Base-by-base conservation (phyloP, 2,797 vertebrate species). In the Cuniculus paca region DNA sequence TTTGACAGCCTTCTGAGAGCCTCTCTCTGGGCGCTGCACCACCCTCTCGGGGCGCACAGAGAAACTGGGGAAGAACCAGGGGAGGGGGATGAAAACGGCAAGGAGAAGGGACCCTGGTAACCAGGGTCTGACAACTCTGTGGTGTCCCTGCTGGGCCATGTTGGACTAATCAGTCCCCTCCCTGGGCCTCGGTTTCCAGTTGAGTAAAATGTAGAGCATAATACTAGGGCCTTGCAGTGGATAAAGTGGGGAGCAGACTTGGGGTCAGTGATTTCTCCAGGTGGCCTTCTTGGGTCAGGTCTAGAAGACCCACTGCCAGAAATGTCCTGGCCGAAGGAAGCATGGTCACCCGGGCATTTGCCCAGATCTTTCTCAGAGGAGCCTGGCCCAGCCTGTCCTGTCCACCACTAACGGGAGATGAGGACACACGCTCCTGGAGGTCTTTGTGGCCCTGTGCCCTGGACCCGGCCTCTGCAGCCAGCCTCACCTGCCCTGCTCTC, bases 1-100 rank as follows among this genome's bases (percentile, higher is more conserved):
- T 87, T 94, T 96, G 94, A 96, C 94, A 94, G 95, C 93, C 78
- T 95, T 95, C 94, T 93, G 93, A 96, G 96, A 90, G 81, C 91
- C 83, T 97, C 97, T 95, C 96, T 90, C 94, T 94, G 77, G 72
- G 88, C 60, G 91, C 85, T 85, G 39, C 65, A 72, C 63, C 75
- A 81, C 86, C 90, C 96, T 95, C 93, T 82, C n/a, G 77, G 92
- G 92, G 87, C 31, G 1, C 19, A 6, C 19, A 3, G 24, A 78
- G 93, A 93, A 68, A 87, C 77, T 74, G 78, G 42, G 84, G 50
- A 52, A 88, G 81, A 58, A 45, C 39, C 54, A 4, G 17, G 13
- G 50, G 5, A 16, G 24, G 22, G 58, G 24, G 26, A 34, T 50
- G 31, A 17, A 58, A 39, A 50, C 54, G 70, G 48, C 22, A 79